Conservation (phyloP, 2,888 invertebrate species). For the Neelides folsomi region DNA sequence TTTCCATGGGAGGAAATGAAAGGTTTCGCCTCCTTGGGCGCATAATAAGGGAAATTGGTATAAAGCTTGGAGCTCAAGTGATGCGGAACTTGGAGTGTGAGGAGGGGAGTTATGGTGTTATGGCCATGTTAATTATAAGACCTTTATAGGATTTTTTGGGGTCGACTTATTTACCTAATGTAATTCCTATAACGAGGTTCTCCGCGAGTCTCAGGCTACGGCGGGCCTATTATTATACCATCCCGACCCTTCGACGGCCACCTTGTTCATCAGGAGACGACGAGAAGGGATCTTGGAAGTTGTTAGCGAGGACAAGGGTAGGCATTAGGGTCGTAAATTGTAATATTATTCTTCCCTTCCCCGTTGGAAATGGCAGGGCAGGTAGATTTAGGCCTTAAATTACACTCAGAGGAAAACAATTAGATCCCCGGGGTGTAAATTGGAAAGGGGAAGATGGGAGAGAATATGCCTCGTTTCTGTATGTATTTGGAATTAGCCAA, state of each 20-base stretch:
- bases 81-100: neutral
- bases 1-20: no score
- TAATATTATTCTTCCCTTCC: slow-evolving; percentile 8
- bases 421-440: slow-evolving; percentile 10
- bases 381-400: slow-evolving; percentile 3
- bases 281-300: neutral
- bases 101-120: neutral
- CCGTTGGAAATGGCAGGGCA: neutral
- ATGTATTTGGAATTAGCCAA: neutral
- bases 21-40: no score
- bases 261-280: no score
- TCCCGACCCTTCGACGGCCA: no score
- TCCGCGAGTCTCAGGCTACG: neutral
- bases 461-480: neutral
- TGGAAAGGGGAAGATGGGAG: neutral
- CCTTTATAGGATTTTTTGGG: no score
- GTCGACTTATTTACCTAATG: slow-evolving; percentile 16
- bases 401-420: slow-evolving; percentile 9
- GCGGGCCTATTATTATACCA: no score
- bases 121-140: no score
- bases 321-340: slow-evolving; percentile 1
- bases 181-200: slow-evolving; percentile 18
- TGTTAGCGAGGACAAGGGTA: slow-evolving; percentile 1
- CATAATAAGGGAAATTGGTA: no score
- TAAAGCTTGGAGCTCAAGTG: neutral